Evolutionary conservation across 53 echinoderm and acorn worm genomes (phyloP), one percentile per base, ranked within the genome.

Genomic region (Hippasteria phrygiana): DNA sequence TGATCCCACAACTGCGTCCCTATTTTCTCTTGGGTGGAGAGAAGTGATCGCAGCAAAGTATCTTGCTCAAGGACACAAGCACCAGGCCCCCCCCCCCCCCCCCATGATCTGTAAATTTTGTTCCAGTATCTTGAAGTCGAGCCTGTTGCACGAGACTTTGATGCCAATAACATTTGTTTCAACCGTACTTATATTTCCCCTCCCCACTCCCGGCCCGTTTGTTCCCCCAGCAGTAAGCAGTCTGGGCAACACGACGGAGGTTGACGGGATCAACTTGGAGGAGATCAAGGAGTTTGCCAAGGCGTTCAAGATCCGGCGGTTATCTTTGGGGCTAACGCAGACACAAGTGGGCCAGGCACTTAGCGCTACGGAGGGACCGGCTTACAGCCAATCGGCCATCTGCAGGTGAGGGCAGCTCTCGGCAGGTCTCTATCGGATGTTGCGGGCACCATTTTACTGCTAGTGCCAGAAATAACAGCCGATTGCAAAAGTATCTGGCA

Each of bases 231-330:
- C 92, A 93, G 97, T 97, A 38, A 97, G 95, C 92, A 95, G 89
- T 79, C 89, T 97, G 40, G 95, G 95, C 54, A 97, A 95, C 89
- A 92, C 95, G 43, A 90, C 94, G 1, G 99, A 99, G 87, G 99
- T 99, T 24, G 99, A 96, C 78, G 99, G 99, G 0, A 94, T 99
- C 87, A 99, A 99, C 78, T 39, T 96, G 55, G 99, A 99, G 55
- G 99, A 99, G 74, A 99, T 99, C 81, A 95, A 95, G 73, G 99
- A 99, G 88, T 99, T 99, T 94, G 99, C 99, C 90, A 99, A 96
- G 80, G 94, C 94, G 45, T 99, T 96, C 88, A 96, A 99, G 88
- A 98, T 98, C 80, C 53, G 96, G 41, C 72, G 99, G 77, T 90
- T 99, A 22, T 99, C 99, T 3, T 88, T 99, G 0, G 99, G 99